Percentiles rank a stretch among this genome's conserved stretches.
phyloP scores from a whole-genome alignment of 2,113 vertebrate genomes.

The Hydrolagus affinis region DNA sequence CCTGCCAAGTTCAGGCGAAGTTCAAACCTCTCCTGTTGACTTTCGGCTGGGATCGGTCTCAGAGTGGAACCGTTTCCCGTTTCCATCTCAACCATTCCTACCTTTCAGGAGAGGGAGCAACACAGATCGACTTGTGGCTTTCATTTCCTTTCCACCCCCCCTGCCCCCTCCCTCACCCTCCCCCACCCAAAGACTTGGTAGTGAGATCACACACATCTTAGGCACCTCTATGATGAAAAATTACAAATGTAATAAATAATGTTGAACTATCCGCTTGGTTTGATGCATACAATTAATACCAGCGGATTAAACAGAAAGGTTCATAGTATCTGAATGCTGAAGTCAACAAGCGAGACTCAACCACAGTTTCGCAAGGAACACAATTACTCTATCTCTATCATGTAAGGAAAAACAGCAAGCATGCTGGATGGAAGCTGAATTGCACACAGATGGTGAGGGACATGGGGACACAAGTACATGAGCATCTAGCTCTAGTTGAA shows the following conservation, averaged over 20 bases:
- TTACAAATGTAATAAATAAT: neutral
- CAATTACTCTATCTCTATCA: no score
- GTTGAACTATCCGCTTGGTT: neutral
- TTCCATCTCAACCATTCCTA: neutral
- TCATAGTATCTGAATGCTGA: neutral
- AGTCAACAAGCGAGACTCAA: no score
- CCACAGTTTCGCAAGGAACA: no score
- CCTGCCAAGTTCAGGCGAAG: constrained; percentile 10
- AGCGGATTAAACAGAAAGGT: neutral
- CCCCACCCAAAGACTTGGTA: no score
- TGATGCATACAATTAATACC: neutral
- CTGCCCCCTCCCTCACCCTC: no score
- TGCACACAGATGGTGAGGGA: no score
- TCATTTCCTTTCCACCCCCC: neutral
- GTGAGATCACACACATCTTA: no score
- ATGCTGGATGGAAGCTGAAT: no score
- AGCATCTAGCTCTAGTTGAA: no score
- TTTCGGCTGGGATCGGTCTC: neutral
- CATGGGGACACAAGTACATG: no score
- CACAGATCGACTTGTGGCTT: neutral
- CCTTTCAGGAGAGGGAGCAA: neutral
- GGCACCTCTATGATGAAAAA: constrained; percentile 18
- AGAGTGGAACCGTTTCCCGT: neutral
- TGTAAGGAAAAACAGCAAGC: no score
- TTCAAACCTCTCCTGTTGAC: neutral